phyloP scores from a whole-genome alignment of 1,140 invertebrate genomes.

The Idris sp. region DNA sequence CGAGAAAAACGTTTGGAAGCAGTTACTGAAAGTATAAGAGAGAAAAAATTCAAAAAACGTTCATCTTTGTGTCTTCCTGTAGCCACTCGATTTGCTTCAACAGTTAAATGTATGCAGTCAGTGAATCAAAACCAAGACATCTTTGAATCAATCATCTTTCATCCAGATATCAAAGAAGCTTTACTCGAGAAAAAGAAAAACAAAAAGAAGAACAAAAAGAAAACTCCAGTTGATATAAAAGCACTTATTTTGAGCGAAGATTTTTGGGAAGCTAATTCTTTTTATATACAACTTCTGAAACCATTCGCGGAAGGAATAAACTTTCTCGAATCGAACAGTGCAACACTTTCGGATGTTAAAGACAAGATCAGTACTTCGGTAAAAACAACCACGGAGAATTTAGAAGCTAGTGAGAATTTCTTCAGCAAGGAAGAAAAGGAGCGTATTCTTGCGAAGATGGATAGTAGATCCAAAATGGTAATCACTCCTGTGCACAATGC shows the following conservation, averaged over 20 bases:
- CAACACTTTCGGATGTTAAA: slow-evolving; percentile 19
- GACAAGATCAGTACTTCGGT: background rate
- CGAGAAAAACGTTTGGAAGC: slow-evolving; percentile 15
- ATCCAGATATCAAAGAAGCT: slow-evolving; percentile 15
- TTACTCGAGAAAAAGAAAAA: slow-evolving; percentile 10
- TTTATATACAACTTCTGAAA: slow-evolving; percentile 20
- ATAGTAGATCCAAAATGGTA: slow-evolving; percentile 1
- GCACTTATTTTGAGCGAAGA: slow-evolving; percentile 23
- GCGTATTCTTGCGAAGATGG: slow-evolving; percentile 9
- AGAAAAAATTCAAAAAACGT: background rate
- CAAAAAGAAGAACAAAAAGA: no score
- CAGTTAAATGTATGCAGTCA: slow-evolving; percentile 23
- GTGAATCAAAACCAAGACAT: slow-evolving; percentile 23
- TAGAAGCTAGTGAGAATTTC: slow-evolving; percentile 8
- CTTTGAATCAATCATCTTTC: slow-evolving; percentile 22
- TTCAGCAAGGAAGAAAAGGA: slow-evolving; percentile 22
- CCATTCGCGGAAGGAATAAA: slow-evolving; percentile 14
- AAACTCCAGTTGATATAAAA: slow-evolving; percentile 1
- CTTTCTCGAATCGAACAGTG: slow-evolving; percentile 18
- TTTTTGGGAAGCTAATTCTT: slow-evolving; percentile 17
- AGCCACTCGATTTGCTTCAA: slow-evolving; percentile 15
- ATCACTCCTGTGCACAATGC: slow-evolving; percentile 18
- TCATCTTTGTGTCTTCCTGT: slow-evolving; percentile 17
- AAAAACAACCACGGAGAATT: slow-evolving; percentile 5
- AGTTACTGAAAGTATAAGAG: slow-evolving; percentile 1